Conservation (phyloP, 2,888 invertebrate species). For the Polyommatus icarus region DNA sequence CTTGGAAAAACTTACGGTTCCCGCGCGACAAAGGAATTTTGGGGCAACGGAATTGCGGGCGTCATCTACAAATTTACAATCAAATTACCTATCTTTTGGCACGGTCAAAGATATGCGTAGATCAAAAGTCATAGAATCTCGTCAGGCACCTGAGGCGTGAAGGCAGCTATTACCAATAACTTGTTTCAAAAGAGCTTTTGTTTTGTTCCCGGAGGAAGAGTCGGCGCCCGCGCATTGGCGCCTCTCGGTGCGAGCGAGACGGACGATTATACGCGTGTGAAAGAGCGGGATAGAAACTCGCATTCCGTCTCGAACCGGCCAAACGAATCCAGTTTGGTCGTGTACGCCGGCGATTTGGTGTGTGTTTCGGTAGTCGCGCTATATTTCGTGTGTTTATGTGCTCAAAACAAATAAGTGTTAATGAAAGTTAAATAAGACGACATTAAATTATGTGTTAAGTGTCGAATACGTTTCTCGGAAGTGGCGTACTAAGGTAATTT, state of each 20-base stretch:
- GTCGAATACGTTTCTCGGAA: constrained; percentile 39
- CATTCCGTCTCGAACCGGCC: constrained; percentile 66
- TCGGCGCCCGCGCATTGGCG: constrained; percentile 77
- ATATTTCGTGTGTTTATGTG: constrained; percentile 61
- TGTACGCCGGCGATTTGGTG: constrained; percentile 63
- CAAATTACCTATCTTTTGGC: constrained; percentile 12
- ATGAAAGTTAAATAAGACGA: constrained; percentile 56
- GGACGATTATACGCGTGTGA: constrained; percentile 43
- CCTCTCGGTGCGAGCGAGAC: constrained; percentile 66
- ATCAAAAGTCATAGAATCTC: constrained; percentile 45
- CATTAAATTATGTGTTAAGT: constrained; percentile 55
- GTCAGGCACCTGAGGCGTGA: constrained; percentile 62
- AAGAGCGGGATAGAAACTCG: constrained; percentile 61
- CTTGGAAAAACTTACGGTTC: no score
- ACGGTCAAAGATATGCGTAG: constrained; percentile 22
- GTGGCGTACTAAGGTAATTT: constrained; percentile 64
- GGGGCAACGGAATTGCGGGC: no score
- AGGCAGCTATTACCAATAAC: constrained; percentile 65
- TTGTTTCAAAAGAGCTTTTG: constrained; percentile 75
- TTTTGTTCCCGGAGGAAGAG: constrained; percentile 76
- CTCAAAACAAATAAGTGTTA: constrained; percentile 56
- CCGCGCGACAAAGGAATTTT: no score
- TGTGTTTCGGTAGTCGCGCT: constrained; percentile 48
- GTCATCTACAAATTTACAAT: background rate
- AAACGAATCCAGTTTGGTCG: constrained; percentile 75